Conservation (phyloP, 2,113 vertebrate genomes). For the Elachura formosa region DNA sequence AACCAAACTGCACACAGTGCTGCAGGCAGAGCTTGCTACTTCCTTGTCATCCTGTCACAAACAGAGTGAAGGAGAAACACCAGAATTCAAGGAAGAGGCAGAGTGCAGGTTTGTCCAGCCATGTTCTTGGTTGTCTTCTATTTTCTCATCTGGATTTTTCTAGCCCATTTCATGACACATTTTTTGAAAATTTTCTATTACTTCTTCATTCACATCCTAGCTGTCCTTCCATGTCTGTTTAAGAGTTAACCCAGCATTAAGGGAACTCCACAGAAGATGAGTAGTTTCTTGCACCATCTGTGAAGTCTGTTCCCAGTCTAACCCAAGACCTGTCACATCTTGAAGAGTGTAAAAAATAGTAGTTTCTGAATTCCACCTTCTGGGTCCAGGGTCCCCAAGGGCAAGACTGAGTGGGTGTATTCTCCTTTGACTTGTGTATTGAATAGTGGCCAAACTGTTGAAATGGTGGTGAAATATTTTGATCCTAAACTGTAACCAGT, state of each 20-base stretch:
- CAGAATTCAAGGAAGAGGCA: neutral
- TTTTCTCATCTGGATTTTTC: neutral
- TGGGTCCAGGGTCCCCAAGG: neutral
- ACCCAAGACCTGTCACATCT: neutral
- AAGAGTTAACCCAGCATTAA: neutral
- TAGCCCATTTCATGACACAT: neutral
- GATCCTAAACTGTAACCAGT: neutral
- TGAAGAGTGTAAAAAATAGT: neutral
- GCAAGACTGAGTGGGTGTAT: neutral
- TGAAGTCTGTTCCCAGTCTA: neutral
- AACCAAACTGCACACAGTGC: neutral
- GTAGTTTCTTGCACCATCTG: neutral
- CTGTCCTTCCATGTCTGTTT: neutral
- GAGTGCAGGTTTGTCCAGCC: neutral
- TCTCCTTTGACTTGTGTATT: neutral
- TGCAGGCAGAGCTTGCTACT: neutral
- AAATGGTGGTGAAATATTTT: neutral
- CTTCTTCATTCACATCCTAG: neutral
- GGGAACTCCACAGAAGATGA: neutral
- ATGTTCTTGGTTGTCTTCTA: neutral
- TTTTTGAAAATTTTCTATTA: neutral
- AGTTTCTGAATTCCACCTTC: neutral
- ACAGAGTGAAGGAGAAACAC: neutral
- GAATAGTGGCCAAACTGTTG: neutral
- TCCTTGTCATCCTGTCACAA: neutral